These are phyloP conservation scores for Zaprionus africanus DNA, from an alignment of 1,140 invertebrate genomes.

Conservation along the genomic window DNA sequence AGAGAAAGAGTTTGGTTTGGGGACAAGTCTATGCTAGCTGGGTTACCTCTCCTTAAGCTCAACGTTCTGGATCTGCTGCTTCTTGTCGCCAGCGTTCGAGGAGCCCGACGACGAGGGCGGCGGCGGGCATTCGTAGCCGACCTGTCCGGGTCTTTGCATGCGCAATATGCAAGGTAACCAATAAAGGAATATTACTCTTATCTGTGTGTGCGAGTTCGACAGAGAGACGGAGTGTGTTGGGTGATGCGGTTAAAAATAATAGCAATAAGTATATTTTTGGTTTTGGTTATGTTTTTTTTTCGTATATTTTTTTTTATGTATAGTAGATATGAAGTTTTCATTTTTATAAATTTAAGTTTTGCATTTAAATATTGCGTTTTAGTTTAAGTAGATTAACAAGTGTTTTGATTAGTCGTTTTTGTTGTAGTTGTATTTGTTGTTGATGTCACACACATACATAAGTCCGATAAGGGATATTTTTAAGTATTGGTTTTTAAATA, in stretches of 20 bases:
- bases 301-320: slow-evolving; percentile 11
- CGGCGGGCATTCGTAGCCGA: slow-evolving; percentile 86
- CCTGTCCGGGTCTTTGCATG: slow-evolving; percentile 94
- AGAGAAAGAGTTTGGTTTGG: not conserved
- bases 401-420: slow-evolving; percentile 20
- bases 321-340: slow-evolving; percentile 22
- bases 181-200: slow-evolving; percentile 96
- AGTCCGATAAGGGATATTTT: slow-evolving; percentile 6
- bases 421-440: slow-evolving; percentile 22
- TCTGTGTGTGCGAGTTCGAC: slow-evolving; percentile 87
- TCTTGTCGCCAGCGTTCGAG: slow-evolving; percentile 85
- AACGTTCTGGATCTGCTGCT: slow-evolving; percentile 84
- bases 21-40: slow-evolving; percentile 2
- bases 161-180: slow-evolving; percentile 98
- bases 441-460: slow-evolving; percentile 1
- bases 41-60: slow-evolving; percentile 84
- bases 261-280: slow-evolving; percentile 73
- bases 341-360: slow-evolving; percentile 37
- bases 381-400: slow-evolving; percentile 8
- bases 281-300: slow-evolving; percentile 48
- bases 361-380: slow-evolving; percentile 20
- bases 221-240: slow-evolving; percentile 79
- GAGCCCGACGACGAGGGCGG: slow-evolving; percentile 86
- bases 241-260: slow-evolving; percentile 82
- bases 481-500: not conserved